Evolutionary conservation across 2,113 vertebrate genomes (phyloP), one percentile per base, ranked within the genome.

Genomic region (Centropristis striata): DNA sequence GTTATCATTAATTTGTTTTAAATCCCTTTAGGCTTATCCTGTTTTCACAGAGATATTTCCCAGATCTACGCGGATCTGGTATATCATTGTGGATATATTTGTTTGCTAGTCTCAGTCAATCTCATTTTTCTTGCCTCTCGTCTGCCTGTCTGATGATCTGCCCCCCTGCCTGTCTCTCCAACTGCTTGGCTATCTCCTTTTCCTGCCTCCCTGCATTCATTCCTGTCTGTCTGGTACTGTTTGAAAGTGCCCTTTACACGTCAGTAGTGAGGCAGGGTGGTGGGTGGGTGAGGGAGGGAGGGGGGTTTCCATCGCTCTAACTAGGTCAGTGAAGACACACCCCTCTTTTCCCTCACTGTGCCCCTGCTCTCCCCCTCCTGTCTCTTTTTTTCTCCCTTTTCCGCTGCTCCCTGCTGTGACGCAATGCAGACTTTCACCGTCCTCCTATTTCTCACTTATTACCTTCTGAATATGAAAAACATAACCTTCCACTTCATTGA

Each of bases 311-410:
- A 90, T 76, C 7, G 63, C 87, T 93, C 71, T 91, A 93, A 86
- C 89, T 94, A 93, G 93, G 93, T 94, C 93, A 94, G 87, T 65
- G 81, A 89, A 85, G 88, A 92, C 91, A 91, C 90, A 83, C 90
- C 91, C 85, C 75, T 71, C 85, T 67, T 84, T 82, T 74, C 84
- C 71, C 83, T 88, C 20, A 36, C 83, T 65, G 76, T 80, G 80
- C 73, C 90, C 84, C 81, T 68, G 65, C 82, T 74, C 58, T 41
- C 71, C 57, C 51, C 83, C 73, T 20, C 69, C 71, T 37, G 42
- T 75, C 74, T 71, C 76, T 41, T 37, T 64, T n/a, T 74, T 68
- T 66, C 70, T 76, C 65, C 54, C 10, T 55, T 61, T 73, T 59
- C 46, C 58, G 81, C 77, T 73, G 53, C 80, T 79, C 84, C 87